phyloP scores from a whole-genome alignment of 2,113 vertebrate genomes.

The Casuarius casuarius region DNA sequence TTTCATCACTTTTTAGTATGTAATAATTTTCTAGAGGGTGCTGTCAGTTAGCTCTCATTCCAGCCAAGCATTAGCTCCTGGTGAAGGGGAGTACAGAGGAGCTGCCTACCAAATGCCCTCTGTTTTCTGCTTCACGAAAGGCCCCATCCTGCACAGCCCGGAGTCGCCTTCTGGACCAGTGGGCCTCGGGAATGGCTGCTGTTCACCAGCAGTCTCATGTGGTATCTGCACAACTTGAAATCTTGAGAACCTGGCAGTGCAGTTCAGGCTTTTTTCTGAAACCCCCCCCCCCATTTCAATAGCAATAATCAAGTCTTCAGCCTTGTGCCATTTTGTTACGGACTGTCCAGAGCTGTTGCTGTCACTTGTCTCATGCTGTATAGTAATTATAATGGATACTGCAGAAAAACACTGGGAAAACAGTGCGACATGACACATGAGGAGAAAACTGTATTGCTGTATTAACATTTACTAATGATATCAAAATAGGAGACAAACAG shows the following conservation, averaged over 20 bases:
- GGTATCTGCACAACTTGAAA: not conserved
- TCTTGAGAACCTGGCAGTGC: fast-evolving
- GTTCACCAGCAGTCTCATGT: not conserved
- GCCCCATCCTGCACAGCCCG: not conserved
- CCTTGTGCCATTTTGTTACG: not conserved
- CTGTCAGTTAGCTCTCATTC: not conserved
- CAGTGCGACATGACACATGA: not conserved
- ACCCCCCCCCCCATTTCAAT: not conserved
- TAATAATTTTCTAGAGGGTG: not conserved
- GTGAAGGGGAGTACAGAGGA: not conserved
- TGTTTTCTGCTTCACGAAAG: not conserved
- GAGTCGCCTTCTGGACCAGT: not conserved
- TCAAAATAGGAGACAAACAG: not conserved
- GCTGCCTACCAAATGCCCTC: not conserved
- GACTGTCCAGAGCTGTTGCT: not conserved
- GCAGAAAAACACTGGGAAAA: not conserved
- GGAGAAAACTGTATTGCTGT: not conserved
- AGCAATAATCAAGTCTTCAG: not conserved
- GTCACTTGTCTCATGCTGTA: not conserved
- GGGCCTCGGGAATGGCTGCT: not conserved
- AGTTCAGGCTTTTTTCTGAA: not conserved
- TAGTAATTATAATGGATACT: not conserved
- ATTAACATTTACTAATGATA: not conserved
- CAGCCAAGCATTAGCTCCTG: not conserved
- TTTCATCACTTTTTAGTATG: not conserved